A percentile compares a stretch with the other conserved stretches of the same genome.
These are phyloP conservation scores for Apogon talboti DNA, from an alignment of 2,797 vertebrate genomes.

Conservation along the genomic window DNA sequence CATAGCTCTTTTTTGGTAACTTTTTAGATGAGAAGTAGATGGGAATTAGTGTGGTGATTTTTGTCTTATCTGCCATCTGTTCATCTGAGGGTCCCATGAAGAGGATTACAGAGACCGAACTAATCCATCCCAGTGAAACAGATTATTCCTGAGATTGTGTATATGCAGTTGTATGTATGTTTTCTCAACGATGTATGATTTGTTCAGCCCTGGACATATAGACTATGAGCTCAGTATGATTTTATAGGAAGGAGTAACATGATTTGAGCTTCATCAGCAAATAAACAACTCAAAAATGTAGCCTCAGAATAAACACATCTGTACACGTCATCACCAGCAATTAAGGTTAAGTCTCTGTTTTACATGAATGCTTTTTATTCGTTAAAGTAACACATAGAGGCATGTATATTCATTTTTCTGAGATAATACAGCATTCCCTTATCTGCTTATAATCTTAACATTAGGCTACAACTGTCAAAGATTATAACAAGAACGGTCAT, in stretches of 20 bases:
- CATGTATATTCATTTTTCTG: background rate
- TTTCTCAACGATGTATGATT: slow-evolving; percentile 41
- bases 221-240: background rate
- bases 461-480: background rate
- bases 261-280: background rate
- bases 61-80: slow-evolving; percentile 79
- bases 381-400: no score
- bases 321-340: background rate
- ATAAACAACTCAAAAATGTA: background rate
- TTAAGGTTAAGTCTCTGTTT: background rate
- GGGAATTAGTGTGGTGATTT: slow-evolving; percentile 70
- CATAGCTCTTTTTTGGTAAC: slow-evolving; percentile 36
- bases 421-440: background rate
- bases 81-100: slow-evolving; percentile 70
- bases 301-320: background rate
- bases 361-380: background rate
- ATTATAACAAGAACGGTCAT: background rate
- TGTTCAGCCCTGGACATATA: slow-evolving; percentile 24
- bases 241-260: background rate
- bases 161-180: slow-evolving; percentile 47
- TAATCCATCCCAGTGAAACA: slow-evolving; percentile 73
- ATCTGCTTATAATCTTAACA: background rate
- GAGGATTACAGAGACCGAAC: slow-evolving; percentile 74
- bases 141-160: slow-evolving; percentile 75
- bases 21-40: slow-evolving; percentile 45